Percentiles rank a stretch among this genome's conserved stretches.
These are phyloP conservation scores for Perca schrenkii DNA, from an alignment of 2,113 vertebrate species.

Conservation along the genomic window DNA sequence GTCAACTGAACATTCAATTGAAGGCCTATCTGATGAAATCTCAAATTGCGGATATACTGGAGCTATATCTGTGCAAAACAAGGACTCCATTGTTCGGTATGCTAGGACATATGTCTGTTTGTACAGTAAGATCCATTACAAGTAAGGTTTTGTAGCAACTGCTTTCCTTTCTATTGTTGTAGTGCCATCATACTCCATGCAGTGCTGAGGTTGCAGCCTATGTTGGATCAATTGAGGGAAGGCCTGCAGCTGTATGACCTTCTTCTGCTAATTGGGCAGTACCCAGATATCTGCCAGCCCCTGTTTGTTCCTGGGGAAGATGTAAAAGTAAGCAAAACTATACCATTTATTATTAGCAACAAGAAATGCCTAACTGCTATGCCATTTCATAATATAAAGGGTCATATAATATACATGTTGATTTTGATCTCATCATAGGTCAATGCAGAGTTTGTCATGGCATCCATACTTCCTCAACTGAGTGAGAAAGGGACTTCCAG, in stretches of 20 bases:
- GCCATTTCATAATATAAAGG: background rate
- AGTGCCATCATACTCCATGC: constrained; percentile 4
- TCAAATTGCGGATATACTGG: no score
- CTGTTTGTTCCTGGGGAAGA: constrained; percentile 22
- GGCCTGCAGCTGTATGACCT: constrained; percentile 22
- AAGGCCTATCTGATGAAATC: no score
- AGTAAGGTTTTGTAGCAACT: background rate
- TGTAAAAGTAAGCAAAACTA: background rate
- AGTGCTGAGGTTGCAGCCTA: constrained; percentile 13
- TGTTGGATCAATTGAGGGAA: background rate
- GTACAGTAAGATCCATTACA: no score
- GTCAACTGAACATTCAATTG: no score
- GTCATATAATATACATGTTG: background rate
- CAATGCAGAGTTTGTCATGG: background rate
- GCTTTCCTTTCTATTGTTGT: background rate
- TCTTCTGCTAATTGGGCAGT: background rate
- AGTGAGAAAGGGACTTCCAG: constrained; percentile 17
- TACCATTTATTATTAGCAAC: background rate
- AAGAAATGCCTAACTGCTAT: background rate
- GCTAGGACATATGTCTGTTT: no score
- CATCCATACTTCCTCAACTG: background rate
- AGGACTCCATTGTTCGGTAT: no score
- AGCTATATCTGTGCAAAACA: no score
- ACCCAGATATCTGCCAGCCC: constrained; percentile 4
- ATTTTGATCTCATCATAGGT: background rate